Conservation (phyloP, 2,888 invertebrate genomes). For the Athetis lepigone region DNA sequence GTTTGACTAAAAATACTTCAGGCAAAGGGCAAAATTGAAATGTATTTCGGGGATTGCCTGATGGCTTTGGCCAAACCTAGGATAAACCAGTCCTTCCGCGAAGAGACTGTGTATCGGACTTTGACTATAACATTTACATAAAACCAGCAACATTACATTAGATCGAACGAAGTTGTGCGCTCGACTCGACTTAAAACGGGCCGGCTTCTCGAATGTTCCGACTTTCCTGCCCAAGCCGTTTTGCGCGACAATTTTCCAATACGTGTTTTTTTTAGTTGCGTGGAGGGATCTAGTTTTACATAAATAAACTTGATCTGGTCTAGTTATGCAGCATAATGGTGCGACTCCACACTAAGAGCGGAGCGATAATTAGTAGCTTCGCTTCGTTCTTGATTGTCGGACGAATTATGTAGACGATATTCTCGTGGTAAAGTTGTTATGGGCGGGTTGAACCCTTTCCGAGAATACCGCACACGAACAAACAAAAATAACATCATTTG, state of each 20-base stretch:
- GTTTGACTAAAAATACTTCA: too few species aligned
- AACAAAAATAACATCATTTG: slow-evolving; percentile 39
- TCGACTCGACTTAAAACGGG: slow-evolving; percentile 68
- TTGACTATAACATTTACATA: too few species aligned
- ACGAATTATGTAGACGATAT: slow-evolving; percentile 51
- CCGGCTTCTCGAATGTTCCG: slow-evolving; percentile 80
- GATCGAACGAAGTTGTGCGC: slow-evolving; percentile 38
- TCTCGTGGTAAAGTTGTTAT: slow-evolving; percentile 39
- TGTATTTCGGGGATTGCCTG: too few species aligned
- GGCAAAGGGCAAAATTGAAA: too few species aligned
- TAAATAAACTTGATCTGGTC: slow-evolving; percentile 76
- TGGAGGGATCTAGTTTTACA: slow-evolving; percentile 70
- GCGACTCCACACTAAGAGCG: slow-evolving; percentile 49
- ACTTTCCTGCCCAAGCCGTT: slow-evolving; percentile 77
- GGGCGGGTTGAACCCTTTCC: slow-evolving; percentile 40
- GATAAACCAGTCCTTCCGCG: too few species aligned
- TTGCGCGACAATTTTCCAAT: slow-evolving; percentile 74
- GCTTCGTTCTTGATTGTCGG: slow-evolving; percentile 42
- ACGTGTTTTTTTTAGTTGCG: slow-evolving; percentile 65
- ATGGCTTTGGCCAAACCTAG: too few species aligned
- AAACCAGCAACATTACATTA: slow-evolving; percentile 38
- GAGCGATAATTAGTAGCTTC: slow-evolving; percentile 47
- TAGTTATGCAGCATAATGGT: slow-evolving; percentile 59
- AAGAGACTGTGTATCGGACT: too few species aligned
- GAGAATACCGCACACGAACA: slow-evolving; percentile 44